These are phyloP conservation scores for Hypothenemus hampei DNA, from an alignment of 1,140 invertebrate genomes.

Conservation along the genomic window DNA sequence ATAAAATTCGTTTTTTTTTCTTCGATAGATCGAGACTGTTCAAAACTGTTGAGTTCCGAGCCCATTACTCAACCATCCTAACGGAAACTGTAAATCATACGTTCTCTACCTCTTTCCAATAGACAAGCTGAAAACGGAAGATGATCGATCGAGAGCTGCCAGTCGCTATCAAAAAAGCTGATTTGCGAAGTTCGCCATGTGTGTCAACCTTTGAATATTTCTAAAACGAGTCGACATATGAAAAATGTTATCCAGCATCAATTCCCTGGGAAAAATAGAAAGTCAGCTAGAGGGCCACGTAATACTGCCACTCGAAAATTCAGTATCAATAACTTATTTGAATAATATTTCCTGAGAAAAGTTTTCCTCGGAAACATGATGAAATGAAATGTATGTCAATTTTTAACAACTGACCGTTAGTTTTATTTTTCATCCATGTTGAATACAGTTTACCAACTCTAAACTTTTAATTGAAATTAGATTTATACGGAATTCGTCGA, in stretches of 20 bases:
- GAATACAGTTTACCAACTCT: no score
- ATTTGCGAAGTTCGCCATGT: constrained; percentile 9
- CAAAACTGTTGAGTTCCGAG: constrained; percentile 1
- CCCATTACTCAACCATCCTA: not conserved
- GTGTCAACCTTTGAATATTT: constrained; percentile 11
- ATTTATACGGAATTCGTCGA: no score
- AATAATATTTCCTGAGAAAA: no score
- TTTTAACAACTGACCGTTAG: no score
- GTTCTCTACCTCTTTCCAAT: not conserved
- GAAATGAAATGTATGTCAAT: no score
- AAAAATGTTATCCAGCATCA: not conserved
- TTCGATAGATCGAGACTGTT: no score
- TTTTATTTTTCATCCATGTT: no score
- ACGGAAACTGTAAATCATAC: constrained; percentile 6
- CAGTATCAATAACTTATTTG: constrained; percentile 3
- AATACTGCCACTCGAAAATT: constrained; percentile 5
- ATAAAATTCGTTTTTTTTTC: no score
- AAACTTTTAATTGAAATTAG: no score
- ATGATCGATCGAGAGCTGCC: constrained; percentile 3
- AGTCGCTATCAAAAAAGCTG: constrained; percentile 8
- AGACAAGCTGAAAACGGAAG: constrained; percentile 1
- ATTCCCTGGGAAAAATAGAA: no score
- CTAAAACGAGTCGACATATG: constrained; percentile 1
- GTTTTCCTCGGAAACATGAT: no score
- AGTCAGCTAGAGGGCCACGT: not conserved